Evolutionary conservation across 2,888 invertebrate genomes (phyloP).

Genomic region (Stomorhina lunata): DNA sequence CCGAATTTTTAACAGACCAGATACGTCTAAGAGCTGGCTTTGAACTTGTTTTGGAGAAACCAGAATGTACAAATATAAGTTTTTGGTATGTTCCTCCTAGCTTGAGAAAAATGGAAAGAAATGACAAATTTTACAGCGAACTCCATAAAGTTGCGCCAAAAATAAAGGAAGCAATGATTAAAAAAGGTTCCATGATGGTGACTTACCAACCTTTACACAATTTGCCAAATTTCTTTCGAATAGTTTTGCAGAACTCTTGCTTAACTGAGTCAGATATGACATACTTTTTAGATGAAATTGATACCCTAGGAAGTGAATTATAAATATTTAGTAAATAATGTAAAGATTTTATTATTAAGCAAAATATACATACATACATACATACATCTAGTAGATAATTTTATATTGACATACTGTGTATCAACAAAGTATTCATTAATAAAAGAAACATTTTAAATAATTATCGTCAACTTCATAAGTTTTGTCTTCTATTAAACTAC

Average conservation of each 20-base stretch:
- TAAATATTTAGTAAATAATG: conserved; percentile 73
- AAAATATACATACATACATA: neutral
- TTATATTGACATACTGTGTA: too few relatives aligned
- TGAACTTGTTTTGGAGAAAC: conserved; percentile 86
- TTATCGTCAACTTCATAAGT: neutral
- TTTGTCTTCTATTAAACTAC: too few relatives aligned
- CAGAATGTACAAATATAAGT: conserved; percentile 96
- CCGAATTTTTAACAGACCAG: conserved; percentile 85
- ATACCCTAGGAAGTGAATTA: conserved; percentile 88
- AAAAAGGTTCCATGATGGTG: conserved; percentile 96
- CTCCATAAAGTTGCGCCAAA: conserved; percentile 92
- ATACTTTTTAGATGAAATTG: conserved; percentile 93
- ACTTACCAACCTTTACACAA: conserved; percentile 95
- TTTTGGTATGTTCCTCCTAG: conserved; percentile 97
- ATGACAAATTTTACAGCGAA: conserved; percentile 83
- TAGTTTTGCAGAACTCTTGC: conserved; percentile 95
- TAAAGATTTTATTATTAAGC: neutral
- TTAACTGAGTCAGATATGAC: conserved; percentile 91
- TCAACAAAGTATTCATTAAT: too few relatives aligned
- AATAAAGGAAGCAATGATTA: conserved; percentile 97
- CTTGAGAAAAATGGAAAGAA: conserved; percentile 80
- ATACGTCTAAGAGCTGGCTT: conserved; percentile 87
- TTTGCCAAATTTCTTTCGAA: conserved; percentile 95
- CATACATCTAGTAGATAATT: too few relatives aligned
- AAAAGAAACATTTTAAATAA: neutral